phyloP scores from a whole-genome alignment of 2,888 invertebrate species.

The Caenorhabditis parvicauda region DNA sequence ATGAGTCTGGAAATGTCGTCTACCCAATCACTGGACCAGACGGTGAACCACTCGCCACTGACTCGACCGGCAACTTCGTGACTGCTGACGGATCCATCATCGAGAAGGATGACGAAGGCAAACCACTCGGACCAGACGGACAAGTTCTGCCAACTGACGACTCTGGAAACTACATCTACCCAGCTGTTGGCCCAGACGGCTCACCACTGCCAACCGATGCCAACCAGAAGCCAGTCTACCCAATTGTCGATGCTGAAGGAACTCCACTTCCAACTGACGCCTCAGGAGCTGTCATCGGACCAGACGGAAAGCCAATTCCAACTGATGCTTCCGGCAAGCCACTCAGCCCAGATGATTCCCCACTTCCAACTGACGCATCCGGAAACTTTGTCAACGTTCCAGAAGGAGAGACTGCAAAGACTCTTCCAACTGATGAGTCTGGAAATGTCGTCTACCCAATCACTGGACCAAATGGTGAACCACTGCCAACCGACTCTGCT shows the following conservation, averaged over 20 bases:
- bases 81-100: constrained; percentile 22
- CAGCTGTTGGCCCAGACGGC: constrained; percentile 20
- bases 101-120: constrained; percentile 26
- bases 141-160: constrained; percentile 25
- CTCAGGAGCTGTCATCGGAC: constrained; percentile 18
- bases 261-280: constrained; percentile 16
- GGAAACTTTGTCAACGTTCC: constrained; percentile 9
- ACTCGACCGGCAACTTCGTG: constrained; percentile 30
- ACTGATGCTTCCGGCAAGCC: constrained; percentile 18
- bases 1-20: constrained; percentile 15
- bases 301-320: constrained; percentile 17
- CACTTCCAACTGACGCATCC: constrained; percentile 21
- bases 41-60: constrained; percentile 18
- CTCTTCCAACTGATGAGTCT: no score
- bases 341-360: constrained; percentile 12
- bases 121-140: constrained; percentile 34
- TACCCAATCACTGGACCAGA: constrained; percentile 22
- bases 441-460: no score
- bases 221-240: constrained; percentile 9
- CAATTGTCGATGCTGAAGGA: constrained; percentile 18
- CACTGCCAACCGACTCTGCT: no score
- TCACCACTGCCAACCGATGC: constrained; percentile 9
- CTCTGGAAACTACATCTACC: constrained; percentile 27
- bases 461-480: no score
- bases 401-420: constrained; percentile 8